Percentiles rank a stretch among this genome's conserved stretches.
These are phyloP conservation scores for Pegea sp. DNA, from an alignment of 23 tunicate species.

Conservation along the genomic window DNA sequence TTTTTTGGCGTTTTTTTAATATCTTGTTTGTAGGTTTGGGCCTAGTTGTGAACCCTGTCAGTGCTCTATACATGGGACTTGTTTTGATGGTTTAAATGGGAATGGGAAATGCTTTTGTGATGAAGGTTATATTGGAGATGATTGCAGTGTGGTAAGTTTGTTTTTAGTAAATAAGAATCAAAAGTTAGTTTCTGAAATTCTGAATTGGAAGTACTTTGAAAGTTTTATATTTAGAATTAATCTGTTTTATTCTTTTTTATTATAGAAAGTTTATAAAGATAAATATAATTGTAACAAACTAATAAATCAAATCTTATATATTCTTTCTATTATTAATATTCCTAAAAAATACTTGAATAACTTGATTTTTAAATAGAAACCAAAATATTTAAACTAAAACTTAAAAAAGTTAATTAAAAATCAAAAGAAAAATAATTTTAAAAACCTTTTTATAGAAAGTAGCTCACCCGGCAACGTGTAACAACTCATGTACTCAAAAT, in stretches of 20 bases:
- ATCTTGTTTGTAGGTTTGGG: constrained; percentile 25
- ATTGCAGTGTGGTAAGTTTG: constrained; percentile 24
- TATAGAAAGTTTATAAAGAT: too few species aligned
- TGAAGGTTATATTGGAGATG: constrained; percentile 23
- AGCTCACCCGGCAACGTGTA: constrained; percentile 17
- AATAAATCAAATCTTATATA: too few species aligned
- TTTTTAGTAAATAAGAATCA: not conserved
- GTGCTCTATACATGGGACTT: constrained; percentile 39
- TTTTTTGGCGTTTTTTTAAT: not conserved
- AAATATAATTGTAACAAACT: too few species aligned
- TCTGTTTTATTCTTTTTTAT: too few species aligned
- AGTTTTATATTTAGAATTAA: not conserved
- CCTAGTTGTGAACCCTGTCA: constrained; percentile 19
- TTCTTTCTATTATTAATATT: too few species aligned
- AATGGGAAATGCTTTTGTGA: constrained; percentile 62
- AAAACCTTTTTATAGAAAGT: constrained; percentile 5
- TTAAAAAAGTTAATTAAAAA: too few species aligned
- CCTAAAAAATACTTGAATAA: too few species aligned
- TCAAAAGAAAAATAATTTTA: too few species aligned
- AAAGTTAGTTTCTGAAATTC: too few species aligned
- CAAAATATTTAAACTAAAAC: too few species aligned
- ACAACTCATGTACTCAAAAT: constrained; percentile 14
- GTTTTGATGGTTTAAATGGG: constrained; percentile 34
- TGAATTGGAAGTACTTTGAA: not conserved
- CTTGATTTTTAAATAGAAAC: too few species aligned